Percentiles rank a stretch among this genome's conserved stretches.
These are phyloP conservation scores for Turritopsis rubra DNA, from an alignment of 30 jellyfish, hydroid and myxozoan species.

Conservation along the genomic window DNA sequence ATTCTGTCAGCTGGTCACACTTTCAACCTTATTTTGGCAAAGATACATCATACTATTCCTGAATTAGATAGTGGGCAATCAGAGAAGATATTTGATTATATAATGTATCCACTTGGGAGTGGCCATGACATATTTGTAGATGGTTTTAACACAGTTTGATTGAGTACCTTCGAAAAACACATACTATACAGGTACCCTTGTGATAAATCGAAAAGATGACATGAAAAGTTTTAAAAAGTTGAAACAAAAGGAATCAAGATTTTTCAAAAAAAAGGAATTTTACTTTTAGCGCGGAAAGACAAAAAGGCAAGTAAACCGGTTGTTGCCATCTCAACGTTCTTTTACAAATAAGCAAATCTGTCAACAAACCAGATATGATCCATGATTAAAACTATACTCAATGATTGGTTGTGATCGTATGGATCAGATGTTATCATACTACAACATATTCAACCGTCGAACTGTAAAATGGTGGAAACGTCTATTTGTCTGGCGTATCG, in stretches of 20 bases:
- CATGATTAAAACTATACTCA: neutral
- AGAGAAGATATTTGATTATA: neutral
- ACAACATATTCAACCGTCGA: neutral
- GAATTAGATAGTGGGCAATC: neutral
- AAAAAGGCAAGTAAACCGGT: constrained; percentile 2
- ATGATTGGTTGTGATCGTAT: constrained; percentile 32
- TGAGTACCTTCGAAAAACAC: neutral
- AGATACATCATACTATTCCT: neutral
- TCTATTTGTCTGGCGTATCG: neutral
- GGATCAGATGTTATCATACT: constrained; percentile 37
- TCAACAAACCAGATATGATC: neutral
- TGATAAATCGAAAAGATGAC: neutral
- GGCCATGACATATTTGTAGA: neutral
- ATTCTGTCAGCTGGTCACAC: constrained; percentile 42
- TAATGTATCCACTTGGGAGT: neutral
- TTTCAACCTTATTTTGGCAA: neutral
- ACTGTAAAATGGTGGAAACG: constrained; percentile 34
- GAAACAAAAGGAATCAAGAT: neutral
- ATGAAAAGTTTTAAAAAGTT: neutral
- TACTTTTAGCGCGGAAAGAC: neutral
- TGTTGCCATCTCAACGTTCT: neutral
- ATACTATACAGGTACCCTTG: neutral
- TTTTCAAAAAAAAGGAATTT: neutral
- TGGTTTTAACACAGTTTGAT: neutral
- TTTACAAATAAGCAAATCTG: neutral